Base-by-base conservation (phyloP, 1,140 invertebrate genomes). In the Diplogasteroides magnus region DNA sequence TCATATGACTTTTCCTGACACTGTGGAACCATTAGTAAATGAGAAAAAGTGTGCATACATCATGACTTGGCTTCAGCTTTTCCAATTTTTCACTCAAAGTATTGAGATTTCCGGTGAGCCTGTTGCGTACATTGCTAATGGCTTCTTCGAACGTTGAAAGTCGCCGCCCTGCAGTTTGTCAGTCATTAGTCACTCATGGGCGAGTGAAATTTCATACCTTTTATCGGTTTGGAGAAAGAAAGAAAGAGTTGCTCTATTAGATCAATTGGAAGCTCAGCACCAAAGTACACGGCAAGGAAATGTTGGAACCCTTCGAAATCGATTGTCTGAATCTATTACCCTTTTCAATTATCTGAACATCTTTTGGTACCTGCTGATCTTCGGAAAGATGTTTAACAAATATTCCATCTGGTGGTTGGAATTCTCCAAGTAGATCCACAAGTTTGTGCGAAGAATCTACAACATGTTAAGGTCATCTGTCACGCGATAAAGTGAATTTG, bases 161-260 rank as follows among this genome's bases (percentile, higher is more conserved):
- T 32, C 70, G 28, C 57, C 70, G n/a, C 27, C 67, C 70, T 68
- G 66, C 25, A n/a, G 25, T 63, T 19, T 63, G 13, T 63, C 15
- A 56, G 55, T 56, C 23, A 19, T 19, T 56, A 56, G 23, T 56
- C 23, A 61, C 15, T 26, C 25, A 14, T 23, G 28, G 25, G 23
- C 6, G 28, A 11, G 11, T 61, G 15, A 61, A 14, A 19, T 68
- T 68, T 19, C 28, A 67, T 26, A 72, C 70, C 70, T 68, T 74
- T 74, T 0, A 65, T 56, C 19, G 72, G 72, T 31, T 74, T 71
- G 11, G 77, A 74, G 67, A 81, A 81, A 25, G 79, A 81, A 13
- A 81, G 64, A 61, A 81, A 81, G 26, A 81, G 62, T 61, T 83
- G 81, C 64, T 81, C 82, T 23, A 76, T 82, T 19, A 81, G 71